These are phyloP conservation scores for Microchrysa polita DNA, from an alignment of 2,888 invertebrate genomes.

Conservation along the genomic window DNA sequence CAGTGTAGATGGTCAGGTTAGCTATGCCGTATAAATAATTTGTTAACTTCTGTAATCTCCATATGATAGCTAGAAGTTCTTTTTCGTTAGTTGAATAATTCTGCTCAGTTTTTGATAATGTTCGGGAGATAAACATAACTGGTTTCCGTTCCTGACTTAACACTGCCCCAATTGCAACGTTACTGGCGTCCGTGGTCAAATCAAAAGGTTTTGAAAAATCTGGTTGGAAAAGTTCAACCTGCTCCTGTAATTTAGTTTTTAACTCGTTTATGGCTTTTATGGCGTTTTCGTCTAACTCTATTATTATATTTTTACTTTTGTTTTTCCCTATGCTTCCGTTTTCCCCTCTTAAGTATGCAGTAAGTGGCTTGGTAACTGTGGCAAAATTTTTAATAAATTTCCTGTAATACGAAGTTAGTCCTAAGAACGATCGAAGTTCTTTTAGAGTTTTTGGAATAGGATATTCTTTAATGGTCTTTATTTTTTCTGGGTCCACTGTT, in stretches of 20 bases:
- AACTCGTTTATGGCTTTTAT: not conserved
- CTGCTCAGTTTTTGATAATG: constrained; percentile 52
- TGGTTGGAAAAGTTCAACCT: not conserved
- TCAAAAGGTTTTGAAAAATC: not conserved
- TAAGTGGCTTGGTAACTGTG: not conserved
- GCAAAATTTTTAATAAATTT: constrained; percentile 11
- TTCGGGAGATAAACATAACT: constrained; percentile 55
- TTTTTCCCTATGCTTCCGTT: not conserved
- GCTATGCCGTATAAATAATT: constrained; percentile 58
- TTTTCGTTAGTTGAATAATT: constrained; percentile 58
- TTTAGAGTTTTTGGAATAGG: not conserved
- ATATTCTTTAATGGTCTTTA: not conserved
- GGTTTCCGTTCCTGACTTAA: not conserved
- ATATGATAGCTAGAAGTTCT: constrained; percentile 58
- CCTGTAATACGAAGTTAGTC: constrained; percentile 7
- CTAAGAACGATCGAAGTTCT: not conserved
- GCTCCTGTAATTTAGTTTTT: constrained; percentile 21
- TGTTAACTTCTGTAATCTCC: constrained; percentile 57
- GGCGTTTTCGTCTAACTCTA: not conserved
- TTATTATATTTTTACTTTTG: no score
- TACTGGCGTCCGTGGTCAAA: not conserved
- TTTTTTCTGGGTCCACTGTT: not conserved
- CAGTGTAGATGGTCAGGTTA: constrained; percentile 50
- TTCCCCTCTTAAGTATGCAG: not conserved
- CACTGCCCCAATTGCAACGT: not conserved